Evolutionary conservation across 1,140 invertebrate species (phyloP).

Genomic region (Ctenoplectra terminalis): DNA sequence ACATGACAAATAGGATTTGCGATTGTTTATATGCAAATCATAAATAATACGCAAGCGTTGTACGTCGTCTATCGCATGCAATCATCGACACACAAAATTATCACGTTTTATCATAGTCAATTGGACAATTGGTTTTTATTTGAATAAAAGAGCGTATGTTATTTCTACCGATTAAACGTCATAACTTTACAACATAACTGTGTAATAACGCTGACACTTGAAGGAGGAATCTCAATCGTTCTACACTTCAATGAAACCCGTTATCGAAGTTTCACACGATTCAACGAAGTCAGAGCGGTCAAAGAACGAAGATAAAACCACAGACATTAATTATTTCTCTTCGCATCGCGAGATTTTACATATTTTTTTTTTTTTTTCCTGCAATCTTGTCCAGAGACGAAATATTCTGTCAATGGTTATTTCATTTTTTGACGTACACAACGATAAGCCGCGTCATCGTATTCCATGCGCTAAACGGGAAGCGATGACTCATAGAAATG

Average conservation of each 20-base stretch:
- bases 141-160: neutral
- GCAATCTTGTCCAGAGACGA: neutral
- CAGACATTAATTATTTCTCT: neutral
- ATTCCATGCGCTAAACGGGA: slow-evolving; percentile 3
- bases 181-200: neutral
- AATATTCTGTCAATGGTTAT: neutral
- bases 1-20: too few relatives aligned
- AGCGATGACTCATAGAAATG: slow-evolving; percentile 52
- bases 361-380: neutral
- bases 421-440: neutral
- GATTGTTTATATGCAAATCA: neutral
- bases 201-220: neutral
- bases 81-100: neutral
- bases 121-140: neutral
- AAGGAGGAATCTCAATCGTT: neutral
- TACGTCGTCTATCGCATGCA: neutral
- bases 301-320: neutral
- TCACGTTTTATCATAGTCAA: neutral
- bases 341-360: neutral
- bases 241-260: neutral
- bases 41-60: too few relatives aligned
- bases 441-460: neutral
- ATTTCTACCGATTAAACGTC: neutral
- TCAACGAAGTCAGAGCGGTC: neutral
- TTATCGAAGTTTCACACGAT: neutral